Evolutionary conservation across 2,888 invertebrate species (phyloP).

Genomic region (Timandra comae): DNA sequence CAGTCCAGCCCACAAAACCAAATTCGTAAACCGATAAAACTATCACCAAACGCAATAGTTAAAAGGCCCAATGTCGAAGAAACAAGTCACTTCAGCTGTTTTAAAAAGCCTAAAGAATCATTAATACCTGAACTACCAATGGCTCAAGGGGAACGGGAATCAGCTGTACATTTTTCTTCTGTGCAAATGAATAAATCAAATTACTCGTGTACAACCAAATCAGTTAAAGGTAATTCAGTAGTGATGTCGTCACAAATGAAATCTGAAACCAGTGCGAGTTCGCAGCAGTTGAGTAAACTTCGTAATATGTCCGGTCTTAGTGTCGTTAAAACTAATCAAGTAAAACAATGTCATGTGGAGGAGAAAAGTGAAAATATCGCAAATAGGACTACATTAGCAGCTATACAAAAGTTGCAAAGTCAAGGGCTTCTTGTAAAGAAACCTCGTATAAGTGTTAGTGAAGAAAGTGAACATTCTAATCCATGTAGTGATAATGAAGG

Average conservation of each 20-base stretch:
- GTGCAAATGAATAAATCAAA: conserved; percentile 46
- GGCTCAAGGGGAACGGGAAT: conserved; percentile 18
- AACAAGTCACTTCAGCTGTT: conserved; percentile 53
- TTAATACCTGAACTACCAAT: conserved; percentile 41
- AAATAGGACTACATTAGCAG: conserved; percentile 53
- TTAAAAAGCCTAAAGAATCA: conserved; percentile 63
- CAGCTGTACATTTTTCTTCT: conserved; percentile 36
- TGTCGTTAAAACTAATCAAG: conserved; percentile 49
- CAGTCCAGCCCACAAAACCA: conserved; percentile 27
- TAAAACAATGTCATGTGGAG: conserved; percentile 49
- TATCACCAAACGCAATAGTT: conserved; percentile 44
- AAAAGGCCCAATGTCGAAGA: conserved; percentile 44
- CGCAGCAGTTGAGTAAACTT: conserved; percentile 50
- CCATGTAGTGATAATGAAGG: conserved; percentile 33
- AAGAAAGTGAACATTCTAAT: conserved; percentile 38
- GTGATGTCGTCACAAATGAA: conserved; percentile 51
- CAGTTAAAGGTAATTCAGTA: conserved; percentile 45
- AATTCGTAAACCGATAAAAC: conserved; percentile 43
- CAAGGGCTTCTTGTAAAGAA: conserved; percentile 65
- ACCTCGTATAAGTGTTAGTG: conserved; percentile 47
- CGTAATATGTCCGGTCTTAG: conserved; percentile 51
- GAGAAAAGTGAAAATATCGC: conserved; percentile 45
- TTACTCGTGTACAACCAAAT: conserved; percentile 45
- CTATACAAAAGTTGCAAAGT: conserved; percentile 63
- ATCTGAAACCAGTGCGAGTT: conserved; percentile 45